Percentiles rank a stretch among this genome's conserved stretches.
Conservation (phyloP, 2,797 vertebrate genomes). For the Stomatorhinus walkeri region DNA sequence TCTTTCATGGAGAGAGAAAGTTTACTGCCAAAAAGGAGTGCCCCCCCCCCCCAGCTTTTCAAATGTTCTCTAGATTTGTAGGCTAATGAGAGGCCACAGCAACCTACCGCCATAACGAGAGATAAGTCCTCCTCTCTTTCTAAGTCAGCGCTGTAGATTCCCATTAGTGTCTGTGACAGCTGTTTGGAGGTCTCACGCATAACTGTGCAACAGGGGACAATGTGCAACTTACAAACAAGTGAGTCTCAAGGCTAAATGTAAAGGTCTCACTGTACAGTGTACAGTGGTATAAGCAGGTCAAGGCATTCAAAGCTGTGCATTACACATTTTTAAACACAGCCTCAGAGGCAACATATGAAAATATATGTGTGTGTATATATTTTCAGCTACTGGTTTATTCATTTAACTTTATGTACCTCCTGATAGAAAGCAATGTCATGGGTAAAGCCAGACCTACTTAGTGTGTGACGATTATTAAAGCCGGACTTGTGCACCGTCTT, state of each 20-base stretch:
- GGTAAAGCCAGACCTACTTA: background rate
- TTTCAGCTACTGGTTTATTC: background rate
- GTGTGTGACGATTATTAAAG: background rate
- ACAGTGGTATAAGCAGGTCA: background rate
- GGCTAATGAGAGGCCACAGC: background rate
- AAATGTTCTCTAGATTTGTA: background rate
- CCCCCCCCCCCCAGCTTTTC: background rate
- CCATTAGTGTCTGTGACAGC: constrained; percentile 76
- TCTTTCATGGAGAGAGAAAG: constrained; percentile 51
- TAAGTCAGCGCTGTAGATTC: constrained; percentile 80
- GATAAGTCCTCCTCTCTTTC: constrained; percentile 70
- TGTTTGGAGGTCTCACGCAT: constrained; percentile 84
- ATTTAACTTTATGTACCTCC: background rate
- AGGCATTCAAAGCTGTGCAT: background rate
- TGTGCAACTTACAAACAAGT: background rate
- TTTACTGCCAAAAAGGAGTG: background rate
- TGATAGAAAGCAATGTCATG: background rate
- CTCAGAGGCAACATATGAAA: background rate
- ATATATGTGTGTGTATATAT: background rate
- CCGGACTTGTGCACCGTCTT: background rate
- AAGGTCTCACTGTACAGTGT: background rate
- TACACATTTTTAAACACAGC: background rate
- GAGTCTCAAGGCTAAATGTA: background rate
- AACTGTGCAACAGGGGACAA: constrained; percentile 46
- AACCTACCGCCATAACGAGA: constrained; percentile 69